phyloP scores from a whole-genome alignment of 2,113 vertebrate genomes.

The Rhodinocichla rosea region DNA sequence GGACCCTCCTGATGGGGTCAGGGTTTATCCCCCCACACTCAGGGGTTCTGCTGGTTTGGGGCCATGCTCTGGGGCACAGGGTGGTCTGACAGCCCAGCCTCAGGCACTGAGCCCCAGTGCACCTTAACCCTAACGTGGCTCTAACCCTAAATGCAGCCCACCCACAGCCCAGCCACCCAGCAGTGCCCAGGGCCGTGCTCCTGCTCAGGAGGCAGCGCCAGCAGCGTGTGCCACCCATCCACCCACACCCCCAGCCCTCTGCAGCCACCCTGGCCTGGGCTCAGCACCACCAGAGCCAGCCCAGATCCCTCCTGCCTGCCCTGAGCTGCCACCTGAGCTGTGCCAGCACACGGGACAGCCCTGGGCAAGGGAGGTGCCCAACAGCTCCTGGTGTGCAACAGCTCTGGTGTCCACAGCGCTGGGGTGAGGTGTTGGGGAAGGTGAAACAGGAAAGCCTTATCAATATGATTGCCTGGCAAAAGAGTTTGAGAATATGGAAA shows the following conservation, averaged over 20 bases:
- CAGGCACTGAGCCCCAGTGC: neutral
- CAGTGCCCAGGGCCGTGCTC: accelerated
- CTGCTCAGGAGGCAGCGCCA: neutral
- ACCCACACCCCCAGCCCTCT: neutral
- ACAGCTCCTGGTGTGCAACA: neutral
- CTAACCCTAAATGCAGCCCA: neutral
- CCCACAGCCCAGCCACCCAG: neutral
- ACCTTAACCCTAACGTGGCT: accelerated
- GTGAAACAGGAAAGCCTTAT: no score
- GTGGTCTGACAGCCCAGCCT: accelerated
- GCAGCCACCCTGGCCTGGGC: neutral
- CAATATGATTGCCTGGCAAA: no score
- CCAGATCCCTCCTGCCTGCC: neutral
- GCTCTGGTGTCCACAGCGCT: neutral
- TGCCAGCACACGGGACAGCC: neutral
- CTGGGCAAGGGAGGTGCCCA: neutral
- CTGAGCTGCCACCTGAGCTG: neutral
- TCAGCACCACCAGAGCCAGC: neutral
- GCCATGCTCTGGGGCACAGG: accelerated
- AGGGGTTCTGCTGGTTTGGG: neutral
- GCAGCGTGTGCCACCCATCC: accelerated
- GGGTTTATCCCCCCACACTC: accelerated
- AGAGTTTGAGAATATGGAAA: no score
- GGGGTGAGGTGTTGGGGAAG: no score
- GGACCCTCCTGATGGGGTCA: neutral